Evolutionary conservation across 1,140 invertebrate species (phyloP).

Genomic region (Meloidogyne floridensis): DNA sequence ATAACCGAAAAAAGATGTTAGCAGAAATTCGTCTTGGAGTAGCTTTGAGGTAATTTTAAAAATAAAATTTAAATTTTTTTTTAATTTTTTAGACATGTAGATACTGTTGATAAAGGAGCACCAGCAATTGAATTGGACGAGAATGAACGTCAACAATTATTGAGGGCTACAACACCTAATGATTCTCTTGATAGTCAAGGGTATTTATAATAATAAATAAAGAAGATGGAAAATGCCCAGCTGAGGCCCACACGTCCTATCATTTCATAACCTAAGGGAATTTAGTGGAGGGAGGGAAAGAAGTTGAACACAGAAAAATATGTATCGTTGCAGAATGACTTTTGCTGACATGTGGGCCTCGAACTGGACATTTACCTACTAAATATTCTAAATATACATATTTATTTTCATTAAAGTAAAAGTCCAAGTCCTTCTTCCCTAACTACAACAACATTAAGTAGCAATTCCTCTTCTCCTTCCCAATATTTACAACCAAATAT

Average conservation of each 20-base stretch:
- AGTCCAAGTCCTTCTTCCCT: not conserved
- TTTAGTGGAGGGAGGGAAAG: too few relatives aligned
- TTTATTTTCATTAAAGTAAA: not conserved
- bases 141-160: constrained; percentile 4
- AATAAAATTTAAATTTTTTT: not conserved
- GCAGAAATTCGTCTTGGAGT: not conserved
- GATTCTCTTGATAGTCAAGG: not conserved
- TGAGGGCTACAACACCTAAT: not conserved
- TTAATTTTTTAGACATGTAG: not conserved
- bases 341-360: too few relatives aligned
- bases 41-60: not conserved
- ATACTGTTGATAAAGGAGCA: constrained; percentile 1
- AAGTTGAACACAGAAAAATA: too few relatives aligned
- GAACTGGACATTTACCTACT: too few relatives aligned
- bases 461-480: not conserved
- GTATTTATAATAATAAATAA: not conserved
- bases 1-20: not conserved
- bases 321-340: too few relatives aligned
- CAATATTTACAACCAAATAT: not conserved
- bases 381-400: not conserved
- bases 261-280: too few relatives aligned
- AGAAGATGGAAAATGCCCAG: too few relatives aligned
- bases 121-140: constrained; percentile 3
- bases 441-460: not conserved
- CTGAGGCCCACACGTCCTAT: too few relatives aligned